These are phyloP conservation scores for Aphrophora alni DNA, from an alignment of 2,888 invertebrate species.

Conservation along the genomic window DNA sequence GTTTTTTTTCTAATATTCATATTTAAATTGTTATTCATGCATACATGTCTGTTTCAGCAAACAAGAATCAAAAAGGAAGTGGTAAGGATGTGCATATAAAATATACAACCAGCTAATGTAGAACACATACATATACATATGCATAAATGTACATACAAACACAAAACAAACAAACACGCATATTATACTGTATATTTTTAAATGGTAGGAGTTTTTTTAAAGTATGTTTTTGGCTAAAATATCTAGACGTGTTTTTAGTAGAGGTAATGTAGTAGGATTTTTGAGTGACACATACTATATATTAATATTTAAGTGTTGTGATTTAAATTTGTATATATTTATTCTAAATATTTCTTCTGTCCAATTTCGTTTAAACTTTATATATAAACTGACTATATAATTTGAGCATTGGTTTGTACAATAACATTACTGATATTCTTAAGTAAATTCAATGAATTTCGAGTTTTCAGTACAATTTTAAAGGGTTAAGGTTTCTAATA, in stretches of 20 bases:
- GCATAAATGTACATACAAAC: background rate
- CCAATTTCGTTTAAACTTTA: no score
- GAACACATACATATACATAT: background rate
- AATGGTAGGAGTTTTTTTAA: background rate
- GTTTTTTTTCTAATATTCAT: background rate
- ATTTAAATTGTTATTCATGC: background rate
- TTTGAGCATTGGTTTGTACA: no score
- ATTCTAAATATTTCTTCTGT: no score
- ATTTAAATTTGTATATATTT: background rate
- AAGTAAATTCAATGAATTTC: no score
- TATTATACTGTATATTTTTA: background rate
- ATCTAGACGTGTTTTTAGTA: background rate
- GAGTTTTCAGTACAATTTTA: no score
- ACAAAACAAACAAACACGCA: background rate
- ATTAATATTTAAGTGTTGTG: background rate
- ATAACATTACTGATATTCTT: no score
- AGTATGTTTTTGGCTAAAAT: background rate
- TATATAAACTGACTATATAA: no score
- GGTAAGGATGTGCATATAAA: slow-evolving; percentile 6
- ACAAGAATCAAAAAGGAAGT: background rate
- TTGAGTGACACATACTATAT: background rate
- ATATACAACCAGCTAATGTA: background rate
- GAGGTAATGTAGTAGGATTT: background rate
- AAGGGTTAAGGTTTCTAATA: no score
- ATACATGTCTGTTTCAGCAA: background rate